These are phyloP conservation scores for human DNA, from an alignment of 2,113 vertebrate genomes.

Conservation along the genomic window GRCh38 chr15:57469001-57469500, in stretches of 20 bases:
- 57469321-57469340: background rate
- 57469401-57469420: background rate
- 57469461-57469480: background rate
- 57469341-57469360: background rate
- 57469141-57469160: background rate
- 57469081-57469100: background rate
- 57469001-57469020: too few relatives aligned
- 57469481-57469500: background rate
- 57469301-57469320: background rate
- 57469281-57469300: background rate
- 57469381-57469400: background rate
- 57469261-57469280: background rate
- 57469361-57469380: background rate
- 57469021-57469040: too few relatives aligned
- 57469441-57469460: background rate
- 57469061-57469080: too few relatives aligned
- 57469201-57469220: background rate
- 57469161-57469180: background rate
- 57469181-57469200: rapidly evolving
- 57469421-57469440: background rate
- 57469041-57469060: too few relatives aligned
- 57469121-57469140: background rate
- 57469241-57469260: background rate
- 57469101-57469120: background rate
- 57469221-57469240: background rate